phyloP scores from a whole-genome alignment of 2,797 vertebrate genomes.

The Carapus acus region DNA sequence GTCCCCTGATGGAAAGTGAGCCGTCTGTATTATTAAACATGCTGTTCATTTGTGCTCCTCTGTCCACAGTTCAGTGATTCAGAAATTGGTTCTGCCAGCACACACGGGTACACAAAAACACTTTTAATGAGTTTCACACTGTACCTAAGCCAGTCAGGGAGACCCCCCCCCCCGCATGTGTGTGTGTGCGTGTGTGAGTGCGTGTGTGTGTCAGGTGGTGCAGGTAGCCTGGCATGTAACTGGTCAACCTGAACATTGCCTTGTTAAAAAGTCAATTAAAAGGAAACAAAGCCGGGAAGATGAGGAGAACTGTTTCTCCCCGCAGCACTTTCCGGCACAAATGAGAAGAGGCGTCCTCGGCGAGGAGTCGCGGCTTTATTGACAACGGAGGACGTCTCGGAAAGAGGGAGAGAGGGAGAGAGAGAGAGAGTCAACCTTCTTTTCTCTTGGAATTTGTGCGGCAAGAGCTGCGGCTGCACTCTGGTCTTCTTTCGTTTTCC shows the following conservation, averaged over 20 bases:
- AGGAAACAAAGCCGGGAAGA: constrained; percentile 59
- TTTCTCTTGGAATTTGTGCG: too few species aligned
- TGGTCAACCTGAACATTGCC: constrained; percentile 62
- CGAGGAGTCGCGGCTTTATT: constrained; percentile 53
- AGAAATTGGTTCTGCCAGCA: constrained; percentile 42
- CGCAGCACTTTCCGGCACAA: constrained; percentile 45
- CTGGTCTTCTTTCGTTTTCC: too few species aligned
- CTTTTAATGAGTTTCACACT: constrained; percentile 65
- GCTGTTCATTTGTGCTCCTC: constrained; percentile 50
- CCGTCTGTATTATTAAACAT: constrained; percentile 48
- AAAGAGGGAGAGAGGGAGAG: too few species aligned
- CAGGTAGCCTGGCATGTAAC: constrained; percentile 33
- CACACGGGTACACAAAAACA: constrained; percentile 29
- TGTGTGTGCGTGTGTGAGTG: constrained; percentile 30
- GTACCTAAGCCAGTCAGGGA: constrained; percentile 39
- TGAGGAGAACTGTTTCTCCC: constrained; percentile 37
- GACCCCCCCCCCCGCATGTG: constrained; percentile 29
- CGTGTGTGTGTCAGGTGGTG: background rate
- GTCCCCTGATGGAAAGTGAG: constrained; percentile 20
- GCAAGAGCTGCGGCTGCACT: too few species aligned
- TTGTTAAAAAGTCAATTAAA: constrained; percentile 76
- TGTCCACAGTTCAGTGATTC: constrained; percentile 51
- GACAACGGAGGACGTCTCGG: too few species aligned
- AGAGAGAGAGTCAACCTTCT: too few species aligned
- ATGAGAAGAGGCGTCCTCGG: constrained; percentile 27